Conservation (phyloP, 2,797 vertebrate genomes). For the Thripadectes ignobilis region DNA sequence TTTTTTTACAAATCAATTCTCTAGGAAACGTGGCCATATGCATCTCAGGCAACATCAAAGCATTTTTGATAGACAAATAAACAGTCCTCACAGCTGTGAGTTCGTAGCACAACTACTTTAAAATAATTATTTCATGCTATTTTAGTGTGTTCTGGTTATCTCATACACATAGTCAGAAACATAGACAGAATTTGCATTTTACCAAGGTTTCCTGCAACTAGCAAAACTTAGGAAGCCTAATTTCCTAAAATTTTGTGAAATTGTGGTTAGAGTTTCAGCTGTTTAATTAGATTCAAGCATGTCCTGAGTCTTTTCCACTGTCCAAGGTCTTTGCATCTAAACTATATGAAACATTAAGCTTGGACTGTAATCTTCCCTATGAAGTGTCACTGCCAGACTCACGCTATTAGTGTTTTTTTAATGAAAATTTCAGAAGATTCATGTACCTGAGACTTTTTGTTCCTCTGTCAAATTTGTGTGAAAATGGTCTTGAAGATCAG, state of each 20-base stretch:
- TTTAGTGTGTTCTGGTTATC: not conserved
- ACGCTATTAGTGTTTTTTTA: not conserved
- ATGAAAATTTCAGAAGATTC: not conserved
- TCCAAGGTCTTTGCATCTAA: not conserved
- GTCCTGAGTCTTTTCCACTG: not conserved
- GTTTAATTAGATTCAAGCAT: not conserved
- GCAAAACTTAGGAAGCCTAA: not conserved
- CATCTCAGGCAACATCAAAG: not conserved
- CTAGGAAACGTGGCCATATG: rapidly evolving
- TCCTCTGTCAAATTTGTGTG: not conserved
- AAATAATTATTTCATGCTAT: not conserved
- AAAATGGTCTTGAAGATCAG: not conserved
- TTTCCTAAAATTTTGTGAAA: not conserved
- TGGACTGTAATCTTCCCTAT: not conserved
- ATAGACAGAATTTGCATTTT: not conserved
- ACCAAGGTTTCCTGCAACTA: not conserved
- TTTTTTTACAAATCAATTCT: not conserved
- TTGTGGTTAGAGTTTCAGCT: not conserved
- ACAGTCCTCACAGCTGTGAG: not conserved
- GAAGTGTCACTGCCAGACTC: not conserved
- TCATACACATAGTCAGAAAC: not conserved
- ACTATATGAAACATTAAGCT: not conserved
- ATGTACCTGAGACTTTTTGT: not conserved
- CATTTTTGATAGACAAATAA: not conserved
- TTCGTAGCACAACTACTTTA: not conserved